These are phyloP conservation scores for Leptopilina syphax DNA, from an alignment of 2,888 invertebrate species.

Conservation along the genomic window DNA sequence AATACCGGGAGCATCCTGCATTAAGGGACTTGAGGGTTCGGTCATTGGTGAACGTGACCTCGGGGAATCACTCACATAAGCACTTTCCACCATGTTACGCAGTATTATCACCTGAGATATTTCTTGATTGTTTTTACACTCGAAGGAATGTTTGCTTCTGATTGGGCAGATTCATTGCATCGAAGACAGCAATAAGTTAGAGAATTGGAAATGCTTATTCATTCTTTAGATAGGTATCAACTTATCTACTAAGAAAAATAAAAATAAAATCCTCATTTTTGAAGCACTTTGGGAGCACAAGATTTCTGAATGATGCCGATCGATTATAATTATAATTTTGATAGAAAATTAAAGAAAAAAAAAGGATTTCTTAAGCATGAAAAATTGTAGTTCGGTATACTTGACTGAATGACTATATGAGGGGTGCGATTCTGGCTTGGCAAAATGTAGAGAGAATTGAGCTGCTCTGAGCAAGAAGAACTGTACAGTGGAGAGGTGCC, in stretches of 20 bases:
- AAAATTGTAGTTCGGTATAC: slow-evolving; percentile 22
- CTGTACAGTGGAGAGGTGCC: slow-evolving; percentile 34
- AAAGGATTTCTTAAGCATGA: background rate
- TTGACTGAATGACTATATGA: slow-evolving; percentile 50
- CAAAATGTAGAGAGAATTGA: slow-evolving; percentile 54
- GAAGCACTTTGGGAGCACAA: too few relatives aligned
- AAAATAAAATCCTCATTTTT: too few relatives aligned
- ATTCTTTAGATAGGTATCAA: too few relatives aligned
- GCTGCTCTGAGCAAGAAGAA: slow-evolving; percentile 45
- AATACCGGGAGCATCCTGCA: slow-evolving; percentile 65
- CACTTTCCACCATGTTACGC: slow-evolving; percentile 73
- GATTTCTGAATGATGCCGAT: too few relatives aligned
- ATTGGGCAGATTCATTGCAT: too few relatives aligned
- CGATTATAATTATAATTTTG: too few relatives aligned
- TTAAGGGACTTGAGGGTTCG: slow-evolving; percentile 71
- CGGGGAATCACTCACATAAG: slow-evolving; percentile 71
- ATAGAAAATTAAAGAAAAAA: background rate
- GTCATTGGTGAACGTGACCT: slow-evolving; percentile 74
- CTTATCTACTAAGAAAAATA: too few relatives aligned
- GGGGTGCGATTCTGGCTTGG: slow-evolving; percentile 48
- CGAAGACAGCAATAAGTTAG: background rate
- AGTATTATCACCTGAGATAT: background rate
- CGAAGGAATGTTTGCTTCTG: too few relatives aligned
- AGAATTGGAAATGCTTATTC: too few relatives aligned
- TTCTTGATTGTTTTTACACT: background rate